Percentiles rank a stretch among this genome's conserved stretches.
Evolutionary conservation across 2,888 invertebrate genomes (phyloP).

Genomic region (Cataglyphis cursor): DNA sequence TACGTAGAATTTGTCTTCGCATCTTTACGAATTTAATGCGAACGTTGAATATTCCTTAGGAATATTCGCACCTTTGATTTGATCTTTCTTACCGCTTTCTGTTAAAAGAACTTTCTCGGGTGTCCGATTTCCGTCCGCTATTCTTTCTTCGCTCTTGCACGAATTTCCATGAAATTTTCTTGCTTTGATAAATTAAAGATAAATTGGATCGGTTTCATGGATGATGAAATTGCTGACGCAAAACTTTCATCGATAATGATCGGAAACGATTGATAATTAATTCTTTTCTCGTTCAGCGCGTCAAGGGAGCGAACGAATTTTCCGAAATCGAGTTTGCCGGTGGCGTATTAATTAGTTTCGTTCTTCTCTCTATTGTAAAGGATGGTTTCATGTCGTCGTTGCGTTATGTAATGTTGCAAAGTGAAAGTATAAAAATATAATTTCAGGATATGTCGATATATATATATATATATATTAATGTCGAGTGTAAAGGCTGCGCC

Average conservation of each 20-base stretch:
- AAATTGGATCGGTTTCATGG: conserved; percentile 51
- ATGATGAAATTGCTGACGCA: conserved; percentile 21
- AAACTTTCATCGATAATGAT: conserved; percentile 57
- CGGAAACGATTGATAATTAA: conserved; percentile 60
- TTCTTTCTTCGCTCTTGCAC: neutral
- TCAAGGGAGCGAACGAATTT: conserved; percentile 40
- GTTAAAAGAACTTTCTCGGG: conserved; percentile 62
- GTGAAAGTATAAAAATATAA: conserved; percentile 84
- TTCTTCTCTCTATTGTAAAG: neutral
- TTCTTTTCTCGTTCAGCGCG: conserved; percentile 36
- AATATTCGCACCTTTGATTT: conserved; percentile 31
- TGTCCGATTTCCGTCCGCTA: conserved; percentile 33
- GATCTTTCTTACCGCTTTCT: conserved; percentile 20
- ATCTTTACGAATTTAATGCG: neutral
- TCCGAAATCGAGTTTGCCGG: conserved; percentile 32
- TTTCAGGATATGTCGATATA: conserved; percentile 82
- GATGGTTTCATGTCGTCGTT: conserved; percentile 2
- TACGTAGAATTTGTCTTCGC: neutral
- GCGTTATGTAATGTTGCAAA: conserved; percentile 43
- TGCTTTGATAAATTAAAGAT: conserved; percentile 26
- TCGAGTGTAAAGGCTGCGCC: conserved; percentile 59
- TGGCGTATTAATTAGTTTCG: conserved; percentile 36
- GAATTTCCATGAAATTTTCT: conserved; percentile 15
- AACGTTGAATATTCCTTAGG: neutral
- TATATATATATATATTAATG: conserved; percentile 65